A percentile compares a stretch with the other conserved stretches of the same genome.
Evolutionary conservation across 2,113 vertebrate species (phyloP).

Genomic region (Hymenochirus boettgeri): DNA sequence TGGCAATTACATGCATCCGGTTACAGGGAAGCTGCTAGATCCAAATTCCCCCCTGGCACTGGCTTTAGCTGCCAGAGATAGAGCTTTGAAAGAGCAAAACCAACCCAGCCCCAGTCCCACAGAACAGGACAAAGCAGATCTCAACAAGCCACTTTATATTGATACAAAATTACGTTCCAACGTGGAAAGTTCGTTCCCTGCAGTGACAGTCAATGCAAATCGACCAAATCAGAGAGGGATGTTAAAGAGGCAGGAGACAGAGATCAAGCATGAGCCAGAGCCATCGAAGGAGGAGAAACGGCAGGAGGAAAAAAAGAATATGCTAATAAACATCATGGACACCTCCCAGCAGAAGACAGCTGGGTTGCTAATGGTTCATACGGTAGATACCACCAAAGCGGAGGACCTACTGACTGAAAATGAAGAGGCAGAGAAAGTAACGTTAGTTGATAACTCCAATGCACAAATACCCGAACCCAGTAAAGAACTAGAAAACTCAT

Average conservation of each 20-base stretch:
- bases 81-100: slow-evolving; percentile 84
- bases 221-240: slow-evolving; percentile 68
- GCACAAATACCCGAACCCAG: slow-evolving; percentile 65
- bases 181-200: slow-evolving; percentile 72
- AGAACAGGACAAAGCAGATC: slow-evolving; percentile 82
- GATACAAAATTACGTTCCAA: slow-evolving; percentile 91
- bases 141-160: slow-evolving; percentile 91
- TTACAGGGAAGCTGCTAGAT: slow-evolving; percentile 84
- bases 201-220: slow-evolving; percentile 56
- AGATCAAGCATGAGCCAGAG: slow-evolving; percentile 80
- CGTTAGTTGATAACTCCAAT: slow-evolving; percentile 54
- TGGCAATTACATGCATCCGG: slow-evolving; percentile 80
- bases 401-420: slow-evolving; percentile 62
- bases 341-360: slow-evolving; percentile 77
- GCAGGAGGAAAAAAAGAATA: slow-evolving; percentile 79
- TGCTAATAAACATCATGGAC: slow-evolving; percentile 71
- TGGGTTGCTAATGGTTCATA: slow-evolving; percentile 92
- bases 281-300: slow-evolving; percentile 64
- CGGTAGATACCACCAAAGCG: slow-evolving; percentile 55
- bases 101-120: slow-evolving; percentile 75
- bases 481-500: slow-evolving; percentile 59
- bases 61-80: slow-evolving; percentile 85
- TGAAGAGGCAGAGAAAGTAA: slow-evolving; percentile 50
- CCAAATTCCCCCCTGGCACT: slow-evolving; percentile 88
- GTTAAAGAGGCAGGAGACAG: slow-evolving; percentile 76